Base-by-base conservation (phyloP, 2,888 invertebrate genomes). In the Nemotelus pantherinus region DNA sequence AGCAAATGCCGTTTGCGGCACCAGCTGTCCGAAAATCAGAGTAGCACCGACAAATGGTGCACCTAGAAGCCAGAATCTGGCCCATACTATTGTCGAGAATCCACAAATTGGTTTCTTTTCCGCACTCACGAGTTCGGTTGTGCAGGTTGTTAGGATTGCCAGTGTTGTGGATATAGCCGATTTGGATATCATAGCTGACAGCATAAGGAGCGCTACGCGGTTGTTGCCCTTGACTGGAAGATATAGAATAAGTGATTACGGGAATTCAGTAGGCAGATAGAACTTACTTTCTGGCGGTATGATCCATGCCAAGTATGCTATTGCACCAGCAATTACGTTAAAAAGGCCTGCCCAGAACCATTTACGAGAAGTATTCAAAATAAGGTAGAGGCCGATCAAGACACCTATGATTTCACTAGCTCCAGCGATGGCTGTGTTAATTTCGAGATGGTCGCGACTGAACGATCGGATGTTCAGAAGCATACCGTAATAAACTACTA, bases 401-500 rank as follows among this genome's bases (percentile, higher is more conserved):
- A 86, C 86, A 74, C 87, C 87, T 67, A 84, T 82, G 77, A 87
- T 85, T 81, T 87, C 87, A 50, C 85, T 83, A 55, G 84, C 80
- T 78, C 88, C 88, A 55, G 88, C 88, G 43, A 88, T 81, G 3
- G 84, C 85, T 47, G 88, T 88, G 78, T 88, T 88, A 5, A 87
- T 82, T 78, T 85, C 86, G 44, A 88, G 82, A 81, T 88, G 86
- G 50, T 87, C 86, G 5, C 88, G 85, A 79, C 88, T 88, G 78
- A 88, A 87, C 43, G 87, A 85, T 60, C 88, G 86, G 45, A 88
- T 88, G 79, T 89, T 88, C 2, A 88, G 82, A 47, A 89, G 82
- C 84, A 87, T 87, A 76, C 88, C 88, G 78, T 88, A 88, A 82
- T 88, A 88, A 77, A 86, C 85, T n/a, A 86, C 84, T 65, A 87